Percentiles rank a stretch among this genome's conserved stretches.
Evolutionary conservation across 2,113 vertebrate species (phyloP).

Genomic region (Bostrychus sinensis): DNA sequence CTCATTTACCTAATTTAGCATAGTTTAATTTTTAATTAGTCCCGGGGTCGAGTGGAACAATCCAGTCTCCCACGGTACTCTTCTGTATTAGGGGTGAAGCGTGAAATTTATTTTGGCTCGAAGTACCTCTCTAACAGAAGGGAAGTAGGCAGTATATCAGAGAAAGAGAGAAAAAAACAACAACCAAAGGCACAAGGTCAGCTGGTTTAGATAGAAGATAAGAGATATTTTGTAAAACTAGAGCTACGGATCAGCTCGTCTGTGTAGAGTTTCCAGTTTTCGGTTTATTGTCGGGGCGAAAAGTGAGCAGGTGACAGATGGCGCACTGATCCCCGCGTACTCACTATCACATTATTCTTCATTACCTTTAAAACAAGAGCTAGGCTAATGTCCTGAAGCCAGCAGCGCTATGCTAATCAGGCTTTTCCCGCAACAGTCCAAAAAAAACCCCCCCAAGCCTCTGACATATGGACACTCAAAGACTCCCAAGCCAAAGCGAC

Average conservation of each 20-base stretch:
- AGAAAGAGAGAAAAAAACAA: neutral
- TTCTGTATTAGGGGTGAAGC: neutral
- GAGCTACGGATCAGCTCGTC: conserved; percentile 2
- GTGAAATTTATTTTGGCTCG: neutral
- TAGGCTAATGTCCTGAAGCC: conserved; percentile 87
- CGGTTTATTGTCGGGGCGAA: conserved; percentile 50
- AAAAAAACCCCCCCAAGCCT: conserved; percentile 49
- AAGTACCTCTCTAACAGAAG: neutral
- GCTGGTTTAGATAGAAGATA: conserved; percentile 3
- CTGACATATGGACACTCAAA: conserved; percentile 52
- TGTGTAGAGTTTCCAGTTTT: conserved; percentile 32
- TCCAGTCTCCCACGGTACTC: neutral
- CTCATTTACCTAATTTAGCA: conserved; percentile 8
- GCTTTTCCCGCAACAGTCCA: conserved; percentile 46
- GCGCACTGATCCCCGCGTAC: conserved; percentile 82
- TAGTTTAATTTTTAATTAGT: conserved; percentile 7
- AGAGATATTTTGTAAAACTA: conserved; percentile 27
- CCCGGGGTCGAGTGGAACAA: neutral
- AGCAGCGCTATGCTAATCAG: conserved; percentile 56
- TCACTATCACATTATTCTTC: conserved; percentile 87
- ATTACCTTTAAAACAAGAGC: conserved; percentile 91
- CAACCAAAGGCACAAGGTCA: conserved; percentile 14
- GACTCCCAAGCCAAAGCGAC: conserved; percentile 35
- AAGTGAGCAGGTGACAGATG: conserved; percentile 88
- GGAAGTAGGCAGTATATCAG: neutral